Conservation (phyloP, 1,140 invertebrate genomes). For the Lordiphosa clarofinis region DNA sequence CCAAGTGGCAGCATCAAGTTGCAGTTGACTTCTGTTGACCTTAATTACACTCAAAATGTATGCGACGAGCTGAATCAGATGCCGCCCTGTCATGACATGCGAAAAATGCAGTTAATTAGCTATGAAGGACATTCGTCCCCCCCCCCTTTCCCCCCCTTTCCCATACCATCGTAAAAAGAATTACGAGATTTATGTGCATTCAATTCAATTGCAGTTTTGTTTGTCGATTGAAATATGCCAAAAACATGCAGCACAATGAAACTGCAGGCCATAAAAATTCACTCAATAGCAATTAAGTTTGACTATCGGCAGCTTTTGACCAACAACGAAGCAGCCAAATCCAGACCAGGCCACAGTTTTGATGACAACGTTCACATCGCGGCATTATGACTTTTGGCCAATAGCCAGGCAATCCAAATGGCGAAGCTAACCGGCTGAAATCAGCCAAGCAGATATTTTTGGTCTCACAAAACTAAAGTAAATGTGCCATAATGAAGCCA, state of each 20-base stretch:
- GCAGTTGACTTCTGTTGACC: slow-evolving; percentile 66
- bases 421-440: slow-evolving; percentile 45
- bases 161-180: slow-evolving; percentile 14
- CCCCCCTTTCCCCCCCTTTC: too few species aligned
- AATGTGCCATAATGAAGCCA: slow-evolving; percentile 10
- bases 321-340: slow-evolving; percentile 25
- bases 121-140: slow-evolving; percentile 46
- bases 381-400: slow-evolving; percentile 62
- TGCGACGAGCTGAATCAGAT: slow-evolving; percentile 44
- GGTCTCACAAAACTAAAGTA: slow-evolving; percentile 2
- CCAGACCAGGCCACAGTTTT: slow-evolving; percentile 20
- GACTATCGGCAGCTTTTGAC: slow-evolving; percentile 40
- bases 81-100: slow-evolving; percentile 46
- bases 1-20: slow-evolving; percentile 48
- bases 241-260: slow-evolving; percentile 38
- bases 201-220: slow-evolving; percentile 59
- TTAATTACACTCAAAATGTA: slow-evolving; percentile 65
- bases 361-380: slow-evolving; percentile 56
- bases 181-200: slow-evolving; percentile 57
- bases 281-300: slow-evolving; percentile 65
- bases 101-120: slow-evolving; percentile 69
- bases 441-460: slow-evolving; percentile 42
- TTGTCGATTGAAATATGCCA: slow-evolving; percentile 58
- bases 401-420: slow-evolving; percentile 33
- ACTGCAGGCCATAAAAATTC: slow-evolving; percentile 62